Conservation (phyloP, 35 echinoderm and acorn worm genomes). For the Stichopus chloronotus region DNA sequence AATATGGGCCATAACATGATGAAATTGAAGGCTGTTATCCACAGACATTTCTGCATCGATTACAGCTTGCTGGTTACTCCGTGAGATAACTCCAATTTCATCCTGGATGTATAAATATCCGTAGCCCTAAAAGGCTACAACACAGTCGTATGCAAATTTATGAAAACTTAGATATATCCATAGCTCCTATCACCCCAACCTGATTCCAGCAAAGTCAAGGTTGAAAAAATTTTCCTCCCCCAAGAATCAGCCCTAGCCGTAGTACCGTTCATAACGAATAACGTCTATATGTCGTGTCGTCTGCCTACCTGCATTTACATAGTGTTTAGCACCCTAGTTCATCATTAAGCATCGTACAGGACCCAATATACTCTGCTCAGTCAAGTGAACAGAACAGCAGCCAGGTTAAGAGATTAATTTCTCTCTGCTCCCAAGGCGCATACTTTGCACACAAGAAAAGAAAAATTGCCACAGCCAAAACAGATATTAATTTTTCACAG, state of each 20-base stretch:
- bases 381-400: constrained; percentile 22
- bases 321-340: constrained; percentile 5
- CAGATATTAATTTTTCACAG: constrained; percentile 58
- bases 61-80: too few species aligned
- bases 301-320: constrained; percentile 31
- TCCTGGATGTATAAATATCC: too few species aligned
- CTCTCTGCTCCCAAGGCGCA: constrained; percentile 36
- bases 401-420: constrained; percentile 55
- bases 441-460: constrained; percentile 47
- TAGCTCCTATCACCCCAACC: not conserved
- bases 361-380: constrained; percentile 41
- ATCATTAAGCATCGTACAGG: constrained; percentile 18
- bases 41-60: too few species aligned
- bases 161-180: too few species aligned
- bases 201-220: not conserved
- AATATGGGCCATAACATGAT: too few species aligned
- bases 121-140: too few species aligned
- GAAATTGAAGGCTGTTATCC: too few species aligned
- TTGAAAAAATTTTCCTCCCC: not conserved
- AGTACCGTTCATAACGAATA: too few species aligned
- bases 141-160: too few species aligned
- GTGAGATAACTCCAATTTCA: too few species aligned
- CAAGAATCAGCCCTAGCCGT: not conserved
- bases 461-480: constrained; percentile 52
- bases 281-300: not conserved